Percentiles rank a stretch among this genome's conserved stretches.
Evolutionary conservation across 2,797 vertebrate species (phyloP).

Genomic region (Pipistrellus pipistrellus): DNA sequence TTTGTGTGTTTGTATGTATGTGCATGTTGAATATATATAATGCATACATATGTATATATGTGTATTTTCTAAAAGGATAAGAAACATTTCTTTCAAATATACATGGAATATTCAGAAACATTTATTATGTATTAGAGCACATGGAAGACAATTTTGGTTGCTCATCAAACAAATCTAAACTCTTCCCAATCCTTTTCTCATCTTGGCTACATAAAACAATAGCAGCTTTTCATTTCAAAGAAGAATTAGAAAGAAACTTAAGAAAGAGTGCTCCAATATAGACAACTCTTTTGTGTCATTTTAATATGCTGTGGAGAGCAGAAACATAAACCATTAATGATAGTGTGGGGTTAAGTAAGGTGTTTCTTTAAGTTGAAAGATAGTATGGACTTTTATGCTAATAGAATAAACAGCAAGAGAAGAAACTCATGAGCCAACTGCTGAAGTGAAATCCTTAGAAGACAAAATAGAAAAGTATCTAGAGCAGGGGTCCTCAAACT

Average conservation of each 20-base stretch:
- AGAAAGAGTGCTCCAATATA: neutral
- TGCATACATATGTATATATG: neutral
- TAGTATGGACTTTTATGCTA: neutral
- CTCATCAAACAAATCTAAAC: neutral
- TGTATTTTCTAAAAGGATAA: neutral
- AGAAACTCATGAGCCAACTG: neutral
- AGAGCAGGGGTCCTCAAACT: too few species aligned
- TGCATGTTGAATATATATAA: neutral
- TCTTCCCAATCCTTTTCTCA: neutral
- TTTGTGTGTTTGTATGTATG: neutral
- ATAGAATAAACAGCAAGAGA: neutral
- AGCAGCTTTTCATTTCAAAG: neutral
- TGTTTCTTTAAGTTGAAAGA: conserved; percentile 13
- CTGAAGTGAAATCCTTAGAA: neutral
- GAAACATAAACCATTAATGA: neutral
- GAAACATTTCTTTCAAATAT: neutral
- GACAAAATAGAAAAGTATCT: neutral
- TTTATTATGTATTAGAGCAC: neutral
- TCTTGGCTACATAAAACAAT: conserved; percentile 26
- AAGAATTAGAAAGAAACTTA: neutral
- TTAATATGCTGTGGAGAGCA: neutral
- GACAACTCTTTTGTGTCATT: neutral
- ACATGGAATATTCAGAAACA: neutral
- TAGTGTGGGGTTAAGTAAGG: neutral
- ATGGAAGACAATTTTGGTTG: neutral